These are phyloP conservation scores for Lacanobia oleracea DNA, from an alignment of 2,888 invertebrate genomes.

Conservation along the genomic window DNA sequence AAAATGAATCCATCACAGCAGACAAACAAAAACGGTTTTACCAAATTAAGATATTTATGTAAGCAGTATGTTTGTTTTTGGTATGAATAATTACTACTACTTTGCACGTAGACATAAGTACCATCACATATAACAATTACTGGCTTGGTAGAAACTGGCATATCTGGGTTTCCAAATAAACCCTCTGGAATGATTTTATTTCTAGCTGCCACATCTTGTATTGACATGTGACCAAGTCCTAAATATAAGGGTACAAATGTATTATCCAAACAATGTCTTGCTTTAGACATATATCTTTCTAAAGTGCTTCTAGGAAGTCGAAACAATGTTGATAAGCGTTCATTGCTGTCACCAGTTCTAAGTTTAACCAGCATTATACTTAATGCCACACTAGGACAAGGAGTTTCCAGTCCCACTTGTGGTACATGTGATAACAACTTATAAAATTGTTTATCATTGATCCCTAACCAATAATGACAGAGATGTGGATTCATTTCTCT, in stretches of 20 bases:
- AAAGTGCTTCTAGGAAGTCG: slow-evolving; percentile 13
- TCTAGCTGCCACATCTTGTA: slow-evolving; percentile 24
- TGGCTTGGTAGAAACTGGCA: slow-evolving; percentile 21
- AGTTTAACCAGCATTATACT: slow-evolving; percentile 29
- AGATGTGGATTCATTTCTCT: slow-evolving; percentile 28
- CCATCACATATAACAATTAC: slow-evolving; percentile 24
- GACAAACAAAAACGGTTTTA: slow-evolving; percentile 13
- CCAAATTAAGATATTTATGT: neutral
- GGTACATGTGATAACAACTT: slow-evolving; percentile 19
- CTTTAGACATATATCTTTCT: slow-evolving; percentile 10
- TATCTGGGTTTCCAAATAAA: slow-evolving; percentile 15
- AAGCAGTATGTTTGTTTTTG: neutral
- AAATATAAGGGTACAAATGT: slow-evolving; percentile 27
- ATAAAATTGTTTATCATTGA: slow-evolving; percentile 35
- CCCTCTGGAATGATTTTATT: slow-evolving; percentile 18
- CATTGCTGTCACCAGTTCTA: slow-evolving; percentile 16
- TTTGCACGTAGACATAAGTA: neutral
- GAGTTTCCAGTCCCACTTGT: slow-evolving; percentile 38
- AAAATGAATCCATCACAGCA: slow-evolving; percentile 21
- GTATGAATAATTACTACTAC: neutral
- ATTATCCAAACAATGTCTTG: slow-evolving; percentile 13
- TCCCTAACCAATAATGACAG: slow-evolving; percentile 46
- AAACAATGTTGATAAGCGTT: slow-evolving; percentile 10
- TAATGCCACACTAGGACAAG: slow-evolving; percentile 45
- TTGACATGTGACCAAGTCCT: slow-evolving; percentile 18